Evolutionary conservation across 92 coral and sea anemone genomes (phyloP), one percentile per base, ranked within the genome.

Genomic region (Paragorgia papillata): DNA sequence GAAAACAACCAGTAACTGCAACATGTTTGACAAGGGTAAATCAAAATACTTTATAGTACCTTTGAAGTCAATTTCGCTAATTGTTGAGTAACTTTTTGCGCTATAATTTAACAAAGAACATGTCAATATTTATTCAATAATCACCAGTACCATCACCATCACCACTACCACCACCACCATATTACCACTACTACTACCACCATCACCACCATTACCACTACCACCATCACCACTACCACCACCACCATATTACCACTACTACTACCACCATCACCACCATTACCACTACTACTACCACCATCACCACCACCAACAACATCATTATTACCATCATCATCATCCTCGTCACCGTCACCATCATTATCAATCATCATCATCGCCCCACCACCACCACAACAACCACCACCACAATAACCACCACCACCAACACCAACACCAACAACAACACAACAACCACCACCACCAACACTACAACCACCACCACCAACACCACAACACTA

Each of bases 11-110:
- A n/a, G n/a, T n/a, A n/a, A n/a, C n/a, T n/a, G n/a, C n/a, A n/a
- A n/a, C n/a, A n/a, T n/a, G n/a, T n/a, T n/a, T 37, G 43, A 37
- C 43, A 37, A 4, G 43, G 10, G 10, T 37, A 37, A 4, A 37
- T 4, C 6, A 4, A 37, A 37, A 37, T 10, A 64, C 15, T 9
- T 15, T 15, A 2, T 2, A 7, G 15, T 46, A 71, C 78, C 78
- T 71, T 71, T 26, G 78, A 51, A 17, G 78, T 71, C 32, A 71
- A 25, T 50, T 55, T 55, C 14, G 62, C 58, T 41, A 71, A 37
- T 71, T 71, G 64, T 71, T 71, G 49, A n/a, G 78, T 32, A 51
- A 71, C 78, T 37, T 71, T 71, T 54, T 71, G 48, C 28, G 78
- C 78, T 71, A 39, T 17, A 30, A 20, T 5, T 9, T 6, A 21